Conservation (phyloP, 2,113 vertebrate species). For the Ptychochromis oligacanthus region DNA sequence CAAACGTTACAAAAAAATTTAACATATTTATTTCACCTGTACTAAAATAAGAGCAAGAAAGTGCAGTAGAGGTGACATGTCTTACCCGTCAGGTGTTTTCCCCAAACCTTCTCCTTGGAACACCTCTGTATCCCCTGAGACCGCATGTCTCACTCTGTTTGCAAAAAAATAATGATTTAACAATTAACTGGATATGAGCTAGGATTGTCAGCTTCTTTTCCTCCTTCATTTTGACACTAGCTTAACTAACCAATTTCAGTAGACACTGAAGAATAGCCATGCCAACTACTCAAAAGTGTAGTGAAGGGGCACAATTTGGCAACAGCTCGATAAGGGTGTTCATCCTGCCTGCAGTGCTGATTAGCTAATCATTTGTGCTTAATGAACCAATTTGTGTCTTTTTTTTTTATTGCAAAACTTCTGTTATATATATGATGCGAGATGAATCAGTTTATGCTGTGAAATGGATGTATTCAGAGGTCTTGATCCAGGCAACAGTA, state of each 20-base stretch:
- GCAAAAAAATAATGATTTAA: slow-evolving; percentile 43
- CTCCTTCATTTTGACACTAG: neutral
- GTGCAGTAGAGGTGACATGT: neutral
- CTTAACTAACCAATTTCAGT: neutral
- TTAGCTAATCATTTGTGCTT: neutral
- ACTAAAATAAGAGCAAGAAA: neutral
- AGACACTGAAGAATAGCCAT: neutral
- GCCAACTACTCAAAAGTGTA: neutral
- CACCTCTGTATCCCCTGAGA: slow-evolving; percentile 93
- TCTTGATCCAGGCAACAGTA: neutral
- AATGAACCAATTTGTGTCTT: neutral
- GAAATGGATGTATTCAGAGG: neutral
- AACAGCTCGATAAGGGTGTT: neutral
- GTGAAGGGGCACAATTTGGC: neutral
- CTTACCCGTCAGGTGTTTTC: slow-evolving; percentile 96
- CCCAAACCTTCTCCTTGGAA: slow-evolving; percentile 92
- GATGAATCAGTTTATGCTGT: neutral
- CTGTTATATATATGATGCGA: neutral
- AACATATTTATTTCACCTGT: neutral
- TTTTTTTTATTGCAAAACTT: neutral
- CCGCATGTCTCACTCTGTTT: slow-evolving; percentile 88
- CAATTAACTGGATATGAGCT: neutral
- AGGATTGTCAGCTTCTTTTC: neutral
- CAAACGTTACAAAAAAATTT: no score
- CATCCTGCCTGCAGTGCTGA: neutral